These are phyloP conservation scores for Agriopis leucophaearia DNA, from an alignment of 2,888 invertebrate genomes.

Conservation along the genomic window DNA sequence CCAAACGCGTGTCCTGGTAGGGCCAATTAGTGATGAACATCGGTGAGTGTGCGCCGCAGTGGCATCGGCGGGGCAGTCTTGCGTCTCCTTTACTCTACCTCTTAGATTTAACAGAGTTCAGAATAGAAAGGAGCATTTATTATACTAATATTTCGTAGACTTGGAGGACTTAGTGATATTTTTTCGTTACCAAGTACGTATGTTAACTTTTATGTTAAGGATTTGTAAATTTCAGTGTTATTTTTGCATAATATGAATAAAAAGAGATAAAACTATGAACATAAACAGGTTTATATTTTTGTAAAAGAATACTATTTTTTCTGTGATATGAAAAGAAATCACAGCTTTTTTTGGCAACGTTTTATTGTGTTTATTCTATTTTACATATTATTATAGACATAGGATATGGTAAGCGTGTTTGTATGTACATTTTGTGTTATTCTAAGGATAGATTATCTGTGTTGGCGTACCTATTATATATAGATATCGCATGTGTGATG, in stretches of 20 bases:
- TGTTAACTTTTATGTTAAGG: slow-evolving; percentile 64
- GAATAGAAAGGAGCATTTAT: slow-evolving; percentile 71
- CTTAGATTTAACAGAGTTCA: slow-evolving; percentile 58
- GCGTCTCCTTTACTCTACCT: slow-evolving; percentile 60
- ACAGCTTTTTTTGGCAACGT: slow-evolving; percentile 57
- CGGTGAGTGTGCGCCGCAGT: slow-evolving; percentile 6
- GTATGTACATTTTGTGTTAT: background rate
- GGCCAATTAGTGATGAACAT: background rate
- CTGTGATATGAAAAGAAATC: slow-evolving; percentile 68
- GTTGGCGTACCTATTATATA: background rate
- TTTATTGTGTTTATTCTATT: slow-evolving; percentile 30
- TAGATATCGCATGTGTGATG: background rate
- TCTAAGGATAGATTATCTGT: background rate
- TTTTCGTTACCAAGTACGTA: slow-evolving; percentile 78
- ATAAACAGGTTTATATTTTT: slow-evolving; percentile 52
- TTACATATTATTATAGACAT: slow-evolving; percentile 41
- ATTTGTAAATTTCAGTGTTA: slow-evolving; percentile 54
- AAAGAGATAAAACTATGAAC: slow-evolving; percentile 9
- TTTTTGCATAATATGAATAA: slow-evolving; percentile 28
- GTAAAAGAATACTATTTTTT: slow-evolving; percentile 58
- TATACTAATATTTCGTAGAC: slow-evolving; percentile 57
- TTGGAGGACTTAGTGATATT: slow-evolving; percentile 74
- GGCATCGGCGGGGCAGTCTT: slow-evolving; percentile 40
- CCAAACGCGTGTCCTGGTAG: no score
- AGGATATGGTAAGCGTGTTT: slow-evolving; percentile 4